Evolutionary conservation across 2,797 vertebrate species (phyloP).

Genomic region (Phoebastria nigripes): DNA sequence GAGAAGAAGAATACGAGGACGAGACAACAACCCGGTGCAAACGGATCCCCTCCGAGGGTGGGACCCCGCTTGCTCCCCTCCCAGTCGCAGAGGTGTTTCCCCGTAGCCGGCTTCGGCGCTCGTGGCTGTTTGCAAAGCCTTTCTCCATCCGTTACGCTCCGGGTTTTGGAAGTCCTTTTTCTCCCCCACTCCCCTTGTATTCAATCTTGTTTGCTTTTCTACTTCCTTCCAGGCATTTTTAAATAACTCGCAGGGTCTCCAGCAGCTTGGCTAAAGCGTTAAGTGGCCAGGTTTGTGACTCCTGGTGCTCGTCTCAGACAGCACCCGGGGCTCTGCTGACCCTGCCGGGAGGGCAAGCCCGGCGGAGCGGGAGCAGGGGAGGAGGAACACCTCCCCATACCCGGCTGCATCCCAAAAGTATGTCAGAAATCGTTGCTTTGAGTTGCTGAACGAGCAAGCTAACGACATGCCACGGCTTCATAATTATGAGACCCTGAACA

Average conservation of each 20-base stretch:
- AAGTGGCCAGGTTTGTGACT: background rate
- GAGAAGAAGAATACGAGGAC: background rate
- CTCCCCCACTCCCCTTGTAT: background rate
- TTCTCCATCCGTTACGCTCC: accelerated
- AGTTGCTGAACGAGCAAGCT: background rate
- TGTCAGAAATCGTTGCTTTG: background rate
- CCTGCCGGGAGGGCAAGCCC: background rate
- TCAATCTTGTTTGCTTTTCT: background rate
- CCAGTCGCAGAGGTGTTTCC: background rate
- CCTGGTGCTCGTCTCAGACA: background rate
- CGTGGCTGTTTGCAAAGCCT: background rate
- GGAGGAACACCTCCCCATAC: background rate
- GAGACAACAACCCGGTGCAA: no score
- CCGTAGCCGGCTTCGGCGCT: background rate
- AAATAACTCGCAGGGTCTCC: constrained; percentile 39
- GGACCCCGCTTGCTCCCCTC: background rate
- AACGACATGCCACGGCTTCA: background rate
- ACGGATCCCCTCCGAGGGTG: background rate
- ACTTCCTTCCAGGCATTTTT: constrained; percentile 63
- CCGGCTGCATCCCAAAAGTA: accelerated
- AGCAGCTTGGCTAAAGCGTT: background rate
- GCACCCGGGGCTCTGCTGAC: background rate
- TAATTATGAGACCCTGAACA: no score
- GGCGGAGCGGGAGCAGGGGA: accelerated
- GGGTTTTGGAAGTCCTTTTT: background rate